Evolutionary conservation across 2,888 invertebrate genomes (phyloP).

Genomic region (Athetis lepigone): DNA sequence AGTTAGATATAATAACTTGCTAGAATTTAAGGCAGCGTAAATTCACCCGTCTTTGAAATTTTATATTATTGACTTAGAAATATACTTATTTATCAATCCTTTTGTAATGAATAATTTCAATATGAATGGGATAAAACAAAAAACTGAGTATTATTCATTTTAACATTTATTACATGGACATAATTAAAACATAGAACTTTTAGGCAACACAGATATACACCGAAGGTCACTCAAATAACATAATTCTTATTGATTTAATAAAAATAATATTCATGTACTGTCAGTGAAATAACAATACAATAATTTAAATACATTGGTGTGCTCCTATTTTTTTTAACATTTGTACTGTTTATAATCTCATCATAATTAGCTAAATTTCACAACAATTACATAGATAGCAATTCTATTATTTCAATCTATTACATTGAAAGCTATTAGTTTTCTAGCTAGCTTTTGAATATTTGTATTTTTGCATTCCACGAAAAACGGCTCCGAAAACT

Average conservation of each 20-base stretch:
- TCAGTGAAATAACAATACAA: constrained; percentile 36
- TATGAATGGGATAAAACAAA: constrained; percentile 85
- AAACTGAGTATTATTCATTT: constrained; percentile 73
- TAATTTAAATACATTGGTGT: constrained; percentile 24
- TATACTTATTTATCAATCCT: constrained; percentile 90
- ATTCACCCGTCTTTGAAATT: constrained; percentile 91
- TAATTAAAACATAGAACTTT: constrained; percentile 68
- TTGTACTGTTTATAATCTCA: constrained; percentile 58
- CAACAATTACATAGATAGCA: constrained; percentile 33
- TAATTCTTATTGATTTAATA: constrained; percentile 30
- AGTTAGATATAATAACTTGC: constrained; percentile 80
- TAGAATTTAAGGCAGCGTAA: constrained; percentile 87
- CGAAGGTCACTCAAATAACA: constrained; percentile 39
- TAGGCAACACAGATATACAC: constrained; percentile 61
- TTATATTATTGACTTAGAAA: constrained; percentile 91
- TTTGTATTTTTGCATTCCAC: constrained; percentile 3
- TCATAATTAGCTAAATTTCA: constrained; percentile 42
- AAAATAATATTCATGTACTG: constrained; percentile 37
- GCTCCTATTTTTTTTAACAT: constrained; percentile 26
- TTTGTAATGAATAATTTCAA: constrained; percentile 87
- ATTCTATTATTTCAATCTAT: constrained; percentile 36
- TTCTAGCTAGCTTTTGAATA: constrained; percentile 13
- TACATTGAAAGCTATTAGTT: constrained; percentile 57
- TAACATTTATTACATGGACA: constrained; percentile 76
- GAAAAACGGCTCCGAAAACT: constrained; percentile 10